phyloP scores from a whole-genome alignment of 2,113 vertebrate species.

The Brachyhypopomus occidentalis region DNA sequence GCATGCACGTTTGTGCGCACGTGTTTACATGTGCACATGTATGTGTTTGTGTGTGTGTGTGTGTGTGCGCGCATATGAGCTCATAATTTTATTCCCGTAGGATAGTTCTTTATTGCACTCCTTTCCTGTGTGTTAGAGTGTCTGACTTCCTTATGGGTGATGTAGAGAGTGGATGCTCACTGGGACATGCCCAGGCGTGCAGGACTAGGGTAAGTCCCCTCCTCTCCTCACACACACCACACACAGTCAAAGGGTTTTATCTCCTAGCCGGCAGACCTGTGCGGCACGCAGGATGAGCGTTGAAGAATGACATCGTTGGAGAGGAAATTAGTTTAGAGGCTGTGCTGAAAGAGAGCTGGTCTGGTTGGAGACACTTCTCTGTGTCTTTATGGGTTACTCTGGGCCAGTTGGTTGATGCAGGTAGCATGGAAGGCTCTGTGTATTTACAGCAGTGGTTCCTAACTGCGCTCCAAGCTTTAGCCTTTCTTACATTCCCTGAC shows the following conservation, averaged over 20 bases:
- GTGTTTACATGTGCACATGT: not conserved
- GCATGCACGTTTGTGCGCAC: constrained; percentile 14
- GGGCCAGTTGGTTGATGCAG: too few relatives aligned
- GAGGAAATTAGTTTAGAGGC: not conserved
- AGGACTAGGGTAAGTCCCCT: constrained; percentile 84
- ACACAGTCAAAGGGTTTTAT: not conserved
- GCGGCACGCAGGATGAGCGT: too few relatives aligned
- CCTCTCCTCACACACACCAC: not conserved
- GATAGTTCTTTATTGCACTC: not conserved
- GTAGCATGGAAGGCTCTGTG: too few relatives aligned
- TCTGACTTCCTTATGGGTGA: constrained; percentile 99
- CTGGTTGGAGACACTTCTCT: too few relatives aligned
- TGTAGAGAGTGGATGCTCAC: constrained; percentile 90
- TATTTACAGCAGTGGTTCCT: too few relatives aligned
- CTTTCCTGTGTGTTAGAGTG: constrained; percentile 76
- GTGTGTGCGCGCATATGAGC: not conserved
- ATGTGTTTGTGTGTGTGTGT: not conserved
- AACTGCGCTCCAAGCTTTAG: too few relatives aligned
- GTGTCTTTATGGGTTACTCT: too few relatives aligned
- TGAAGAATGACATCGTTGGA: too few relatives aligned
- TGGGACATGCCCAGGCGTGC: constrained; percentile 87
- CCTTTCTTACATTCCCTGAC: too few relatives aligned
- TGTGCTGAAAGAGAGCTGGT: not conserved
- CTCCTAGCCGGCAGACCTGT: too few relatives aligned
- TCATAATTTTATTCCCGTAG: too few relatives aligned